Conservation (phyloP, 2,888 invertebrate species). For the Pycnomerus fuliginosus region DNA sequence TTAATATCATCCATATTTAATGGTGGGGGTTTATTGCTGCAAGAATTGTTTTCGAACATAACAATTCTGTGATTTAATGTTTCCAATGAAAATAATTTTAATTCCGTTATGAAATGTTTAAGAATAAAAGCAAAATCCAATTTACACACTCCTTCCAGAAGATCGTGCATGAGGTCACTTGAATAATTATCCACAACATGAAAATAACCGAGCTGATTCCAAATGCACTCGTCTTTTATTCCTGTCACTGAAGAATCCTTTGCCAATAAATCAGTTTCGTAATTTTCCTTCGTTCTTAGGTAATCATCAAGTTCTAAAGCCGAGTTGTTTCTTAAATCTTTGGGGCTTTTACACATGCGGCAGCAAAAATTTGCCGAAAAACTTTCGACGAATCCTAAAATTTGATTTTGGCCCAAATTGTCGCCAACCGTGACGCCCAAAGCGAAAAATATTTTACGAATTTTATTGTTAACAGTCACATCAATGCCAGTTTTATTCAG, state of each 20-base stretch:
- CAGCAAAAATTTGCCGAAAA: background rate
- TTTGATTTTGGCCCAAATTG: background rate
- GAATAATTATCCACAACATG: background rate
- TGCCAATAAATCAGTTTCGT: background rate
- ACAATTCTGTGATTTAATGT: background rate
- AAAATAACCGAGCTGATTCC: background rate
- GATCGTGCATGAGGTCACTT: background rate
- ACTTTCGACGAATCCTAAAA: background rate
- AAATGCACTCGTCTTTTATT: background rate
- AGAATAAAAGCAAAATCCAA: background rate
- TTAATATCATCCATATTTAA: background rate
- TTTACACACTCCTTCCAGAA: background rate
- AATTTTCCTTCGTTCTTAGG: background rate
- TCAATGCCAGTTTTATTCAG: background rate
- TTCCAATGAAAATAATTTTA: constrained; percentile 9
- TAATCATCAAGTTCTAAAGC: background rate
- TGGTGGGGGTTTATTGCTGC: background rate
- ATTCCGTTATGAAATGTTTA: background rate
- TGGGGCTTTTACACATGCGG: background rate
- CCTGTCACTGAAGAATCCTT: background rate
- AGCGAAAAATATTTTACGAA: background rate
- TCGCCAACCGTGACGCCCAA: background rate
- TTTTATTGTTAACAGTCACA: background rate
- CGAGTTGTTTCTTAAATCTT: background rate
- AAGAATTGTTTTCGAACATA: background rate